Evolutionary conservation across 2,888 invertebrate genomes (phyloP), one percentile per base, ranked within the genome.

Genomic region (Erebia aethiops): DNA sequence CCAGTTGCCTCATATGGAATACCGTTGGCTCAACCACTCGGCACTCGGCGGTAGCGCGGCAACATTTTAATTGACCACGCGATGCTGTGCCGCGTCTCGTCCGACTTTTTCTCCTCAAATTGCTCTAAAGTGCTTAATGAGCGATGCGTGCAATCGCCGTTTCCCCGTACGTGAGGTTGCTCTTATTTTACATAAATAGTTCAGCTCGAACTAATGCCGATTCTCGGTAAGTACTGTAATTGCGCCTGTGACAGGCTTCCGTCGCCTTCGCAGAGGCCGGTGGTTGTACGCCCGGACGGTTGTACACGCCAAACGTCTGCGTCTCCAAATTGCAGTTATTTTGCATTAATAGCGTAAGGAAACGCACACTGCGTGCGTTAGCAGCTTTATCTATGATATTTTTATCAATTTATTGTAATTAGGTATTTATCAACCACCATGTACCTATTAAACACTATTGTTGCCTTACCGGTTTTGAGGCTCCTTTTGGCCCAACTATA

Each of bases 111-210:
- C 91, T 91, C 83, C 83, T 81, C 91, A 93, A 93, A 93, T 93
- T 93, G 91, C 91, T 92, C 89, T 91, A 90, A 92, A 93, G 92
- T 93, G 90, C 93, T 92, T 93, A 93, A 93, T 93, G 91, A 92
- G 92, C 84, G 92, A 92, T 93, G 93, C 93, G 93, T 93, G 93
- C 93, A 87, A 91, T 92, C 87, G 90, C 83, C 86, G 90, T 91
- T 93, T 92, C 92, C 91, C 90, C 90, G 91, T 92, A 92, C 89
- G 83, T 83, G 88, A 88, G 84, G 84, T 87, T 81, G 89, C 86
- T 91, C 91, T 91, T 92, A 89, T 93, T 93, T 91, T 91, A 92
- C 92, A 88, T 91, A 92, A 92, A 93, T 93, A 93, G 93, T 92
- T 91, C 86, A 88, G 84, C 84, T 84, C 85, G 84, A 91, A 91